Evolutionary conservation across 2,113 vertebrate genomes (phyloP).

Genomic region (Sander lucioperca): DNA sequence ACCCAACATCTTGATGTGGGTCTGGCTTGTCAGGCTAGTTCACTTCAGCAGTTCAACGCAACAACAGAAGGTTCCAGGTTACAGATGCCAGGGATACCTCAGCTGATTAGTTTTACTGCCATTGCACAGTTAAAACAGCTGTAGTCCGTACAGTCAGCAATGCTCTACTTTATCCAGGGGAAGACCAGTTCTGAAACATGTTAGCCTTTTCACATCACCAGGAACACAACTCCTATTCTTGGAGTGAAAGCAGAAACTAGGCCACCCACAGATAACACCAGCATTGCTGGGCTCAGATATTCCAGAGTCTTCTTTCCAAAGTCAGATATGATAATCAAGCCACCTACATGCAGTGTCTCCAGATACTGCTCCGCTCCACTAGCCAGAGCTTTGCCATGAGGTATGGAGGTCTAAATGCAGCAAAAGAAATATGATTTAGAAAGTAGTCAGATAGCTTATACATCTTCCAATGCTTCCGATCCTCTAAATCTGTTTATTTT

Average conservation of each 20-base stretch:
- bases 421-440: not conserved
- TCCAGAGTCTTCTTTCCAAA: not conserved
- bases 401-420: not conserved
- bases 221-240: not conserved
- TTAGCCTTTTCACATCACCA: constrained; percentile 2
- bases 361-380: not conserved
- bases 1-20: no score
- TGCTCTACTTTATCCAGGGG: not conserved
- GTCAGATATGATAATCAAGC: not conserved
- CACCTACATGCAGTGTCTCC: not conserved
- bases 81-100: not conserved
- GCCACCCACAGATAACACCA: not conserved
- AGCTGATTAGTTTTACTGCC: constrained; percentile 9
- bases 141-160: not conserved
- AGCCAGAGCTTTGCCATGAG: not conserved
- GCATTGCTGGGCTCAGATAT: not conserved
- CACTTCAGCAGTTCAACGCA: not conserved
- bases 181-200: not conserved
- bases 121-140: not conserved
- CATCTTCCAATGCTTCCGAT: not conserved
- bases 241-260: not conserved
- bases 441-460: not conserved
- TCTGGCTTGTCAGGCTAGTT: no score
- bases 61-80: not conserved
- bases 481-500: not conserved